Conservation (phyloP, 2,888 invertebrate species). For the Aethes cnicana region DNA sequence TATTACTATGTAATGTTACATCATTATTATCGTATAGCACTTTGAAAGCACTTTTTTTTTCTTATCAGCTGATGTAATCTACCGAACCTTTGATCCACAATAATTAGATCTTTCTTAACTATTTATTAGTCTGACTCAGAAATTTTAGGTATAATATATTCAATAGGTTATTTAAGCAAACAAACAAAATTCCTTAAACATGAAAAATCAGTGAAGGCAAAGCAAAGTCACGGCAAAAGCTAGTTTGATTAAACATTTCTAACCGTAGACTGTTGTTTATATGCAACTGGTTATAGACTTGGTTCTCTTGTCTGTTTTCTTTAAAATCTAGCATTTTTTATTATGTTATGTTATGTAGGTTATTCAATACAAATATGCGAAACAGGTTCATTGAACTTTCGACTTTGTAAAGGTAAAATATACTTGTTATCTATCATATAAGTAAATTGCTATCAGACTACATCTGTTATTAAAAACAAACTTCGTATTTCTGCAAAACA, state of each 20-base stretch:
- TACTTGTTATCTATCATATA: conserved; percentile 10
- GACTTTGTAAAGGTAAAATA: conserved; percentile 23
- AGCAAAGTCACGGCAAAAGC: too few species aligned
- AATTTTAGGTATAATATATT: too few species aligned
- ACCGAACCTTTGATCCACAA: background rate
- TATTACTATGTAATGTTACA: conserved; percentile 1
- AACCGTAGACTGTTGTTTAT: too few species aligned
- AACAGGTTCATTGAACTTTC: conserved; percentile 17
- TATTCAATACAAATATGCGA: background rate
- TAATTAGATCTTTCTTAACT: too few species aligned
- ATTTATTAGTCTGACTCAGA: too few species aligned
- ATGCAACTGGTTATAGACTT: too few species aligned
- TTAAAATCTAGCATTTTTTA: too few species aligned
- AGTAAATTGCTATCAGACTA: conserved; percentile 18
- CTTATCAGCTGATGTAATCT: background rate
- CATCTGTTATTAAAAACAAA: conserved; percentile 23
- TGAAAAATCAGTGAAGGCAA: too few species aligned
- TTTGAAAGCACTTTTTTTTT: background rate
- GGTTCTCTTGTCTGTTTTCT: too few species aligned
- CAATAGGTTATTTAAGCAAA: too few species aligned
- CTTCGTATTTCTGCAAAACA: background rate
- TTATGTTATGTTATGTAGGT: background rate
- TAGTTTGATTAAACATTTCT: too few species aligned
- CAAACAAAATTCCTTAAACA: too few species aligned
- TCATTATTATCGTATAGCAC: background rate